Percentiles rank a stretch among this genome's conserved stretches.
These are phyloP conservation scores for Atherinosoma microstoma DNA, from an alignment of 2,797 vertebrate genomes.

Conservation along the genomic window DNA sequence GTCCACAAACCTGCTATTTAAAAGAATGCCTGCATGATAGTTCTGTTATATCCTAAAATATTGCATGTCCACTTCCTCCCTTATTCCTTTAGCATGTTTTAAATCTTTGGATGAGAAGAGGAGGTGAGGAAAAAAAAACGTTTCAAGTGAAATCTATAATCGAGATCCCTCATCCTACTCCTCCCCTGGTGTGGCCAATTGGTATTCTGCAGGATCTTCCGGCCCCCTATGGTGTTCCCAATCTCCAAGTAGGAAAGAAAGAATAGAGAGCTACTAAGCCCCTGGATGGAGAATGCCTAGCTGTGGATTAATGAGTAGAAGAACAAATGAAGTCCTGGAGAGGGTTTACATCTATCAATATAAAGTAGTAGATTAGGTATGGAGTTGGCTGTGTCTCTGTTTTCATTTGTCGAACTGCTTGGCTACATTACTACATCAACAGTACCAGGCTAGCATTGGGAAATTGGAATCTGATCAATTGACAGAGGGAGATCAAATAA, in stretches of 20 bases:
- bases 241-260: constrained; percentile 85
- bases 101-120: constrained; percentile 58
- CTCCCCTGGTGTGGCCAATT: constrained; percentile 84
- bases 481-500: constrained; percentile 21
- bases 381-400: constrained; percentile 63
- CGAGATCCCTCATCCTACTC: constrained; percentile 81
- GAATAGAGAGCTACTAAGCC: constrained; percentile 83
- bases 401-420: constrained; percentile 72
- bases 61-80: constrained; percentile 40
- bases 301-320: constrained; percentile 85
- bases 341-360: constrained; percentile 84
- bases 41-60: constrained; percentile 40
- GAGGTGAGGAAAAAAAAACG: constrained; percentile 61
- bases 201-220: constrained; percentile 84
- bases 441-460: constrained; percentile 51
- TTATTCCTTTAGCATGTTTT: constrained; percentile 53
- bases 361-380: constrained; percentile 78
- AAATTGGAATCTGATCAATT: constrained; percentile 72
- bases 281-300: constrained; percentile 80
- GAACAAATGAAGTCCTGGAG: constrained; percentile 86
- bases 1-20: constrained; percentile 56
- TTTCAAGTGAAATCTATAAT: constrained; percentile 87
- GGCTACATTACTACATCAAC: constrained; percentile 65
- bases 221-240: constrained; percentile 84
- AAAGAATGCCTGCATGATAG: constrained; percentile 62